phyloP scores from a whole-genome alignment of 2,797 vertebrate species.

The Sphaeramia orbicularis region DNA sequence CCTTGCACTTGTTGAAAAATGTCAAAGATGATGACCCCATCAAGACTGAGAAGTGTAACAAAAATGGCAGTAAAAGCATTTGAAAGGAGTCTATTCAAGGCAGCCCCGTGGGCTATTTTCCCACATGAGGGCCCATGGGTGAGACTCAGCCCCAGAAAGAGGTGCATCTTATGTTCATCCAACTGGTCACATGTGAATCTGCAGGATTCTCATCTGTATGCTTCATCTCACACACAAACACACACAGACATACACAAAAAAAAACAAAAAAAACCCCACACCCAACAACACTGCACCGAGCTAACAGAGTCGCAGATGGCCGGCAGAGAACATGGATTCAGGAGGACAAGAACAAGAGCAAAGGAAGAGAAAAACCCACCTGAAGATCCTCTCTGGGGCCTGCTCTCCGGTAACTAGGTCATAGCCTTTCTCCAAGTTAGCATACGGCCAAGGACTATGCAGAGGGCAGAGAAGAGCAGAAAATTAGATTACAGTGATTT shows the following conservation, averaged over 20 bases:
- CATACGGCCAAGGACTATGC: slow-evolving; percentile 96
- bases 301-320: slow-evolving; percentile 58
- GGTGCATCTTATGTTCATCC: slow-evolving; percentile 34
- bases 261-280: slow-evolving; percentile 12
- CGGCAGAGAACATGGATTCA: slow-evolving; percentile 33
- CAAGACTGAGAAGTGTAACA: slow-evolving; percentile 50
- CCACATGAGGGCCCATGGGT: slow-evolving; percentile 29
- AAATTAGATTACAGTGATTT: slow-evolving; percentile 11
- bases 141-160: slow-evolving; percentile 21
- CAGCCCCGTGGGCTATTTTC: slow-evolving; percentile 52
- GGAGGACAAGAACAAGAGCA: slow-evolving; percentile 19
- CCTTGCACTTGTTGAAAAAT: slow-evolving; percentile 34
- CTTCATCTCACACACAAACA: slow-evolving; percentile 39
- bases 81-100: slow-evolving; percentile 49
- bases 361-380: slow-evolving; percentile 83
- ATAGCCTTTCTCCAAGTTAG: slow-evolving; percentile 95
- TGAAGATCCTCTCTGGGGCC: slow-evolving; percentile 97
- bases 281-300: slow-evolving; percentile 3
- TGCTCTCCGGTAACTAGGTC: slow-evolving; percentile 97
- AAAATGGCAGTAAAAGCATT: slow-evolving; percentile 74
- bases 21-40: slow-evolving; percentile 69
- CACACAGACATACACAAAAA: slow-evolving; percentile 21
- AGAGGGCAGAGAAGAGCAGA: slow-evolving; percentile 25
- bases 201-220: slow-evolving; percentile 41
- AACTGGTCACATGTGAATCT: slow-evolving; percentile 44